Evolutionary conservation across 2,888 invertebrate species (phyloP).

Genomic region (Rhingia campestris): DNA sequence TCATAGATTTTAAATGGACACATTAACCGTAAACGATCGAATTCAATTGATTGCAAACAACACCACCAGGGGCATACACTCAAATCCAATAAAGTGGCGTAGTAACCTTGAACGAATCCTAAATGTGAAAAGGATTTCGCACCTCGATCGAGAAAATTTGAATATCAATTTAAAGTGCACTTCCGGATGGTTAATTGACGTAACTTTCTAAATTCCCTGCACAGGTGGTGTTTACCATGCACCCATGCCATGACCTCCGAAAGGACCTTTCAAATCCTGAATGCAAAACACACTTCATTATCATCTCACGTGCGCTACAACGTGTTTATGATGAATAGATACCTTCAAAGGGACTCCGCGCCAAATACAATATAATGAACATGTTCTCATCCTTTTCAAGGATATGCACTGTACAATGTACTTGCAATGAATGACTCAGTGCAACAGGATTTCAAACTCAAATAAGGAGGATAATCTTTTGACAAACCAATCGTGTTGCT

Average conservation of each 20-base stretch:
- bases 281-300: conserved; percentile 38
- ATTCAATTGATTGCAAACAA: conserved; percentile 21
- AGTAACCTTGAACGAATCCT: conserved; percentile 25
- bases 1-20: conserved; percentile 11
- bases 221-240: conserved; percentile 34
- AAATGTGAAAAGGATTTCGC: conserved; percentile 37
- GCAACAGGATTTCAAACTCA: conserved; percentile 39
- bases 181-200: conserved; percentile 40
- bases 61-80: conserved; percentile 18
- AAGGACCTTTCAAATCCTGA: conserved; percentile 8
- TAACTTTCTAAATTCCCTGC: conserved; percentile 53
- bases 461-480: conserved; percentile 63
- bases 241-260: neutral
- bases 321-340: conserved; percentile 34
- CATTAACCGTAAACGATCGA: conserved; percentile 15
- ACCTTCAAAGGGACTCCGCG: conserved; percentile 43
- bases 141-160: conserved; percentile 54
- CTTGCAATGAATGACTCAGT: conserved; percentile 53
- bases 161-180: conserved; percentile 7
- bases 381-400: conserved; percentile 40
- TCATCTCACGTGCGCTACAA: conserved; percentile 64
- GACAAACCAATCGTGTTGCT: conserved; percentile 66
- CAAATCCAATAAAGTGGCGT: neutral
- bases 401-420: conserved; percentile 20
- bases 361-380: conserved; percentile 1